These are phyloP conservation scores for Enteromius viviparus DNA, from an alignment of 2,797 vertebrate species.

Conservation along the genomic window DNA sequence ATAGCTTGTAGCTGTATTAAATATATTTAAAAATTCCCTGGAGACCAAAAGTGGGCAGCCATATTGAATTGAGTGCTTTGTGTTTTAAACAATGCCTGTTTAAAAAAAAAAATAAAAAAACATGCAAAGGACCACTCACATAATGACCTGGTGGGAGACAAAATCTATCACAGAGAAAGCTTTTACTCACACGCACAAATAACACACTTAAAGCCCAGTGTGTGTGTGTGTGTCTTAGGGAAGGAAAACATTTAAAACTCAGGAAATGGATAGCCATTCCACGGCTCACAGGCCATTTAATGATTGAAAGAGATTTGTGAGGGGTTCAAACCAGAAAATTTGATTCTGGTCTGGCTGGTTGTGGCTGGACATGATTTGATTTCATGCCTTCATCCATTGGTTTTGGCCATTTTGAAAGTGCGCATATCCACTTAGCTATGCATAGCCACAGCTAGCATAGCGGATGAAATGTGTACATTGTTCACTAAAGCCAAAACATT, in stretches of 20 bases:
- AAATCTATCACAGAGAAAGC: slow-evolving; percentile 69
- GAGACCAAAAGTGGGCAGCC: slow-evolving; percentile 34
- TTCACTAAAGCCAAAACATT: slow-evolving; percentile 13
- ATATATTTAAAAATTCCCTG: slow-evolving; percentile 20
- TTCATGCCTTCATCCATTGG: slow-evolving; percentile 51
- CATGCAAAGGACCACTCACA: slow-evolving; percentile 62
- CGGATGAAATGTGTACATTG: slow-evolving; percentile 15
- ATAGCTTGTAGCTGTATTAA: slow-evolving; percentile 20
- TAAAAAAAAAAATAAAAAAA: slow-evolving; percentile 27
- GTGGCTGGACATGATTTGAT: slow-evolving; percentile 68
- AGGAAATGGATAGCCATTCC: slow-evolving; percentile 60
- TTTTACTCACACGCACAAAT: slow-evolving; percentile 60
- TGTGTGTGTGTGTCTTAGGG: slow-evolving; percentile 18
- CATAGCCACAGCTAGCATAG: background rate
- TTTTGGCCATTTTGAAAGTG: slow-evolving; percentile 15
- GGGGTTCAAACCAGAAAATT: slow-evolving; percentile 66
- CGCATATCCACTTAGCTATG: slow-evolving; percentile 16
- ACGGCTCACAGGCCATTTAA: slow-evolving; percentile 61
- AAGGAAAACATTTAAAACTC: slow-evolving; percentile 58
- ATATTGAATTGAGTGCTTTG: slow-evolving; percentile 55
- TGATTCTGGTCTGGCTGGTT: slow-evolving; percentile 63
- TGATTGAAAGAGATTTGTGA: slow-evolving; percentile 72
- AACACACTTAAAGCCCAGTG: slow-evolving; percentile 59
- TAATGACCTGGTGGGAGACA: slow-evolving; percentile 70
- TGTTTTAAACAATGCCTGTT: slow-evolving; percentile 60